Base-by-base conservation (phyloP, 2,113 vertebrate genomes). In the Dasyprocta punctata region DNA sequence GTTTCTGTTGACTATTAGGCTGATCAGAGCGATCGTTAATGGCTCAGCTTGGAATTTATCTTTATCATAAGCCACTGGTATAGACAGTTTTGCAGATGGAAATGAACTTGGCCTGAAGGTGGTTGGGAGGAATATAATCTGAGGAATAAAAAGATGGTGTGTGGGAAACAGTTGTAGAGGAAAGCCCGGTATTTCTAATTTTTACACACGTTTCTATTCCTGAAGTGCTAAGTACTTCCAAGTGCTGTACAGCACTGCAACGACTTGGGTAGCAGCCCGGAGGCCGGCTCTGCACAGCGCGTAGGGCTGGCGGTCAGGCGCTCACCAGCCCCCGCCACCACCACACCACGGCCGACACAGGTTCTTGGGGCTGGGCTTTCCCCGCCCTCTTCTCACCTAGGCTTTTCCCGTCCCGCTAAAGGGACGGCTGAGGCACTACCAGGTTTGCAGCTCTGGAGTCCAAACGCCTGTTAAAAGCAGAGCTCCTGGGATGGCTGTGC, bases 351-450 rank as follows among this genome's bases (percentile, higher is more conserved):
- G 54, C 17, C 14, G 97, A 98, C 97, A 97, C 97, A 97, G 96
- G 84, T 96, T 97, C 97, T 98, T 95, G 86, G 93, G 95, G 95
- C 96, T 97, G 73, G 93, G 0, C 92, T 49, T 7, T 36, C 26
- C 65, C 54, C 44, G 58, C 7, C 38, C 1, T 14, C 96, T 96
- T 97, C 96, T 97, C 98, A 94, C 95, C 97, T 97, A 97, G 98
- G 97, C 97, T 98, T 98, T 98, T 98, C 98, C 98, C 95, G 98
- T 98, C 96, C 96, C 98, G 97, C 98, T 98, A 98, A 94, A 97
- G 96, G 98, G 96, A 98, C 95, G 98, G 96, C 98, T 98, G 98
- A 98, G 97, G 93, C 98, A 85, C 91, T 96, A 97, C 91, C 97
- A 98, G 98, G 98, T 96, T 98, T 97, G 95, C 73, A 96, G 90